Evolutionary conservation across 2,888 invertebrate genomes (phyloP).

Genomic region (Ceraclea dissimilis): DNA sequence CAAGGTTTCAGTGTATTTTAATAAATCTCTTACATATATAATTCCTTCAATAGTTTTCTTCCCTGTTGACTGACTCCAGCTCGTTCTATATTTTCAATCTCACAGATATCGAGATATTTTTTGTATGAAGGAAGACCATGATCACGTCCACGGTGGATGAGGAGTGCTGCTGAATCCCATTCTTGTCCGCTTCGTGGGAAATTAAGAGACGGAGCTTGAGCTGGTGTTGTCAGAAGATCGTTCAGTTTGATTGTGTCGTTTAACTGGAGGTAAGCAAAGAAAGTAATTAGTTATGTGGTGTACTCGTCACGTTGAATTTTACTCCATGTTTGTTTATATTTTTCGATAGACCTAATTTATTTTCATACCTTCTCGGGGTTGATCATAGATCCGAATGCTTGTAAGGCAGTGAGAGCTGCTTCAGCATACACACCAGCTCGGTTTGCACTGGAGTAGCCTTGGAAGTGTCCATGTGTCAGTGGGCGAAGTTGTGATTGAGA

Average conservation of each 20-base stretch:
- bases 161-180: slow-evolving; percentile 39
- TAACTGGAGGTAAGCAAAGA: slow-evolving; percentile 37
- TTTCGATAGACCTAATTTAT: too few species aligned
- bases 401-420: slow-evolving; percentile 66
- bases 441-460: slow-evolving; percentile 73
- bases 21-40: slow-evolving; percentile 52
- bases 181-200: slow-evolving; percentile 34
- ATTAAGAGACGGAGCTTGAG: slow-evolving; percentile 54
- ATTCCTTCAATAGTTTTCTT: slow-evolving; percentile 55
- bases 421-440: slow-evolving; percentile 72
- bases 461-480: slow-evolving; percentile 63
- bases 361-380: slow-evolving; percentile 37
- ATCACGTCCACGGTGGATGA: slow-evolving; percentile 62
- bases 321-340: too few species aligned
- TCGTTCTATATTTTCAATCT: slow-evolving; percentile 50
- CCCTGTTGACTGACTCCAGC: slow-evolving; percentile 50
- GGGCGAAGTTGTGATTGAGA: slow-evolving; percentile 55
- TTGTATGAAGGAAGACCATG: slow-evolving; percentile 74
- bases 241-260: slow-evolving; percentile 54
- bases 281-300: too few species aligned
- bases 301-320: too few species aligned
- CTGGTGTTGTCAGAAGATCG: slow-evolving; percentile 56
- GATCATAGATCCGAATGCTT: slow-evolving; percentile 69
- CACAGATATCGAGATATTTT: slow-evolving; percentile 59
- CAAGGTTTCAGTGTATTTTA: background rate